These are phyloP conservation scores for Percopsis transmontana DNA, from an alignment of 2,113 vertebrate species.

Conservation along the genomic window DNA sequence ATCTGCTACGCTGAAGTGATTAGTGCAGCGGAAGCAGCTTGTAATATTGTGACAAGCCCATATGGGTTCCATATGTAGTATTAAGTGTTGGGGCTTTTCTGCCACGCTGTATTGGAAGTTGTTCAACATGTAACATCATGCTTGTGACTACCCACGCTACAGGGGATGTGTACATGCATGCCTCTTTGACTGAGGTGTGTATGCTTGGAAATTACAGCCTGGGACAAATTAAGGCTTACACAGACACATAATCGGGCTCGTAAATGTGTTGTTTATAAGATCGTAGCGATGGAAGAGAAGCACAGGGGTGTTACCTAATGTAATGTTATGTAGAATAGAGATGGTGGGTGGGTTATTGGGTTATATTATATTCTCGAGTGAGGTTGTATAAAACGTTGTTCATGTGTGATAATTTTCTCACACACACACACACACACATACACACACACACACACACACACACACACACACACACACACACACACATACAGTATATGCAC, in stretches of 20 bases:
- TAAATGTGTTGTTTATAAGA: too few relatives aligned
- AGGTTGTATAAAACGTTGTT: too few relatives aligned
- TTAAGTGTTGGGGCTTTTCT: constrained; percentile 50
- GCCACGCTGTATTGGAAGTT: constrained; percentile 48
- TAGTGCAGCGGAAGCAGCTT: constrained; percentile 57
- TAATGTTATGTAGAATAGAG: too few relatives aligned
- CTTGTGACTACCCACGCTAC: constrained; percentile 19
- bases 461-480: constrained; percentile 18
- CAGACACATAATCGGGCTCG: too few relatives aligned
- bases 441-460: constrained; percentile 11
- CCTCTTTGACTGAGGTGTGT: background rate
- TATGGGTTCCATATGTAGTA: constrained; percentile 61
- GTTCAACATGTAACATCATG: constrained; percentile 38
- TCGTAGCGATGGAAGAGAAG: too few relatives aligned
- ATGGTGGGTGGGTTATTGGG: too few relatives aligned
- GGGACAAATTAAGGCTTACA: too few relatives aligned
- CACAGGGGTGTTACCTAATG: too few relatives aligned
- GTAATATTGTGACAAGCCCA: constrained; percentile 57
- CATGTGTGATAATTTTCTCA: background rate
- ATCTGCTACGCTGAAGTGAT: constrained; percentile 64
- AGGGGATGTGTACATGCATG: background rate
- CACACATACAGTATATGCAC: constrained; percentile 18
- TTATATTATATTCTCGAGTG: too few relatives aligned
- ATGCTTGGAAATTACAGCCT: background rate
- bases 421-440: constrained; percentile 10